These are phyloP conservation scores for Coregonus sp. DNA, from an alignment of 2,797 vertebrate species.

Conservation along the genomic window DNA sequence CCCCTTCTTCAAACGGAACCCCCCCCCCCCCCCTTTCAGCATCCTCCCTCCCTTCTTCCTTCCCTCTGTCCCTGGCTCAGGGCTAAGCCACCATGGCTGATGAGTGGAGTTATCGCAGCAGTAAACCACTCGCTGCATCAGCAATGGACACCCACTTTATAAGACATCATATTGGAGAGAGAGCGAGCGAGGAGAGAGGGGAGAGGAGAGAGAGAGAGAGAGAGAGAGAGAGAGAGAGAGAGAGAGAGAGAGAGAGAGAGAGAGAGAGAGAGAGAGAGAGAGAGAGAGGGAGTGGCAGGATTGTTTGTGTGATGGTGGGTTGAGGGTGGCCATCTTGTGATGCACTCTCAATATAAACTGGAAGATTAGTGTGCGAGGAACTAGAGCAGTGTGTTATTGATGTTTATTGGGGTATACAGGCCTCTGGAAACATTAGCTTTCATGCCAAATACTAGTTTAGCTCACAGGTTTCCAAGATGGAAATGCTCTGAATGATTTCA, in stretches of 20 bases:
- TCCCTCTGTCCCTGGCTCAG: neutral
- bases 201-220: slow-evolving; percentile 7
- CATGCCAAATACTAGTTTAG: neutral
- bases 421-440: neutral
- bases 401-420: neutral
- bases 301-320: neutral
- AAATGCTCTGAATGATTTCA: neutral
- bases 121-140: slow-evolving; percentile 32
- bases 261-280: neutral
- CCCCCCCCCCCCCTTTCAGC: too few species aligned
- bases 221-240: neutral
- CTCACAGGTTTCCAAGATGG: neutral
- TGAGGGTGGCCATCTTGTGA: neutral
- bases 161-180: slow-evolving; percentile 20
- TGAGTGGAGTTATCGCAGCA: slow-evolving; percentile 40
- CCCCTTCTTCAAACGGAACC: too few species aligned
- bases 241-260: neutral
- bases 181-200: neutral
- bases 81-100: slow-evolving; percentile 49
- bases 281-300: neutral
- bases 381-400: neutral
- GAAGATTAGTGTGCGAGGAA: neutral
- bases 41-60: neutral
- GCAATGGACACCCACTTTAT: slow-evolving; percentile 28
- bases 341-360: neutral